Base-by-base conservation (phyloP, 2,797 vertebrate genomes). In the Macropodus opercularis region DNA sequence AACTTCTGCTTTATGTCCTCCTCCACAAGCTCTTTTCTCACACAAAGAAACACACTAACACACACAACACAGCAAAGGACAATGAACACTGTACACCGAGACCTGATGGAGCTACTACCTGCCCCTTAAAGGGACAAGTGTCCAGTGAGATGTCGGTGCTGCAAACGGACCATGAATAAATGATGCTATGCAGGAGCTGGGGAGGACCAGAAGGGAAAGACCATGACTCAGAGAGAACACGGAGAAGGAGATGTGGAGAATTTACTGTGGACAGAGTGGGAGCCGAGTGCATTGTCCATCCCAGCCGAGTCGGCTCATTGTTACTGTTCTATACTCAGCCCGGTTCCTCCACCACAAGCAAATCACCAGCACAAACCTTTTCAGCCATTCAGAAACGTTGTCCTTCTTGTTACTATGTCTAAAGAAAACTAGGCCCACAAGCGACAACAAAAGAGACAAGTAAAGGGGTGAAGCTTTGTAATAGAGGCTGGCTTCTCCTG, bases 141-240 rank as follows among this genome's bases (percentile, higher is more conserved):
- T 23, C 41, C 39, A 73, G 60, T 75, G 17, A 15, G 50, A 43
- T 61, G 19, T 6, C 46, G 4, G 35, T 0, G 48, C 55, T 43
- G 55, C 47, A 63, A 63, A 46, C 18, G 10, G 42, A 4, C 19
- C 67, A 67, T 65, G 51, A 75, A 75, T 75, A 83, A 79, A 76
- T 75, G 35, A 86, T 68, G 53, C 7, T 0, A 34, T 11, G 13
- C 23, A 17, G 31, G 17, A 27, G 29, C 29, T 62, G 40, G 43
- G 55, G 19, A 40, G n/a, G 41, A 43, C 35, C 27, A 26, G 3
- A 35, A 40, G 54, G 38, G 26, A 32, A 42, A 14, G 18, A 12
- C 18, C 12, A 27, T 49, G 54, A 75, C 23, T 52, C 22, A 27
- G 12, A 63, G 11, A 31, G 27, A 60, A 60, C 48, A 27, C 10